phyloP scores from a whole-genome alignment of 2,888 invertebrate species.

The Agrotis clavis region DNA sequence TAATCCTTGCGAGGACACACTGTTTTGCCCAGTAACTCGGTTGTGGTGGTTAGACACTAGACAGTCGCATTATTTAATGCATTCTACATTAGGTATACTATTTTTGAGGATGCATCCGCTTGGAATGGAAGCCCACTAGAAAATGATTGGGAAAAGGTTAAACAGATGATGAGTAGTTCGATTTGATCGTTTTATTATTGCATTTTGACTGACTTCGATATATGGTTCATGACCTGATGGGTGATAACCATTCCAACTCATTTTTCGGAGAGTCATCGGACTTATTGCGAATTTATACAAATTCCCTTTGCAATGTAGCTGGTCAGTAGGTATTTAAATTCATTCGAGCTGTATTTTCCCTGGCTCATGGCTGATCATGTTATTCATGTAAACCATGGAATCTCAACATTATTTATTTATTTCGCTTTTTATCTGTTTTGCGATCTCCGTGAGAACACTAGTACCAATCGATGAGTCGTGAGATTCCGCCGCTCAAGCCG shows the following conservation, averaged over 20 bases:
- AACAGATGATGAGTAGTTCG: not conserved
- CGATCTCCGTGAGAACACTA: slow-evolving; percentile 16
- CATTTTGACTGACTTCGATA: not conserved
- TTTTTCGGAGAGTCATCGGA: not conserved
- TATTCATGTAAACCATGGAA: not conserved
- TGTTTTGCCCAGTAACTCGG: no score
- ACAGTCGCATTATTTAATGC: no score
- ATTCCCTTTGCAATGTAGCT: no score
- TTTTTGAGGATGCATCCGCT: no score
- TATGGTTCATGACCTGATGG: not conserved
- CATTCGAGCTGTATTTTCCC: no score
- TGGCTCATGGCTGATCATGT: not conserved
- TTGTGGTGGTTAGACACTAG: no score
- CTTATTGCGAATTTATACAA: not conserved
- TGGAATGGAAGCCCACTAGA: not conserved
- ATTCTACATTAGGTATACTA: no score
- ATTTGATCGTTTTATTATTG: not conserved
- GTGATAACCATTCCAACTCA: not conserved
- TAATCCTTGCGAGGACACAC: no score
- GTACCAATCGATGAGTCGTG: slow-evolving; percentile 21
- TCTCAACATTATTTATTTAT: not conserved
- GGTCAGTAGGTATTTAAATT: no score
- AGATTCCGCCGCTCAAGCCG: slow-evolving; percentile 20
- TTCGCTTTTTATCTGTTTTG: not conserved
- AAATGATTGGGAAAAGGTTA: not conserved